phyloP scores from a whole-genome alignment of 2,888 invertebrate genomes.

The Nemapogon koenigi region DNA sequence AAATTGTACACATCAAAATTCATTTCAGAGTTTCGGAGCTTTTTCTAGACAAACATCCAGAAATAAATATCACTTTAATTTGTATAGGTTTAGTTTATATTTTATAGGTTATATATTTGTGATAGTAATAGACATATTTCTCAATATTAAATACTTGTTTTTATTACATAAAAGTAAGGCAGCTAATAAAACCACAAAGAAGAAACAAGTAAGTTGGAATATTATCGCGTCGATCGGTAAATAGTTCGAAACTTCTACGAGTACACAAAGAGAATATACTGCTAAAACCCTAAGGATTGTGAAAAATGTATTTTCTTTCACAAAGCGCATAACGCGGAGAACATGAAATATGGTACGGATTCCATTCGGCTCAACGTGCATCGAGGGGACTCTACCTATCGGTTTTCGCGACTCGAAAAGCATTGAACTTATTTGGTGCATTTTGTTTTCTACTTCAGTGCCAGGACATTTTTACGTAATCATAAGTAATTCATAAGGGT shows the following conservation, averaged over 20 bases:
- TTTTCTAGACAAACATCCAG: too few species aligned
- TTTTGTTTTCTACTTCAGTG: conserved; percentile 37
- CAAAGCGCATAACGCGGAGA: conserved; percentile 57
- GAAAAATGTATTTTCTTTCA: conserved; percentile 62
- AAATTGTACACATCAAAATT: too few species aligned
- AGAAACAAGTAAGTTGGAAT: not conserved
- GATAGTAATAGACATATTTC: too few species aligned
- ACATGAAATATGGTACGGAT: conserved; percentile 61
- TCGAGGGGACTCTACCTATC: conserved; percentile 41
- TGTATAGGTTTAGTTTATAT: too few species aligned
- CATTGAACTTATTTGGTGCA: conserved; percentile 45
- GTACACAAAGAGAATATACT: conserved; percentile 33
- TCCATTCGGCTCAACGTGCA: conserved; percentile 52
- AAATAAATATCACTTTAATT: too few species aligned
- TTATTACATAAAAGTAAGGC: not conserved
- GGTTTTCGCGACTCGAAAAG: conserved; percentile 48
- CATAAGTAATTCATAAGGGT: too few species aligned
- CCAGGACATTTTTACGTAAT: conserved; percentile 7
- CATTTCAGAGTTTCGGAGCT: too few species aligned
- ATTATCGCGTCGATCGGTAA: conserved; percentile 1
- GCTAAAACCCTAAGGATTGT: conserved; percentile 48
- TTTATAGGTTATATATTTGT: too few species aligned
- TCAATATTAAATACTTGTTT: too few species aligned
- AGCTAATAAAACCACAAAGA: too few species aligned
- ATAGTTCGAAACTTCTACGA: conserved; percentile 8